Conservation (phyloP, 2,888 invertebrate genomes). For the Heterodera filipjevi region DNA sequence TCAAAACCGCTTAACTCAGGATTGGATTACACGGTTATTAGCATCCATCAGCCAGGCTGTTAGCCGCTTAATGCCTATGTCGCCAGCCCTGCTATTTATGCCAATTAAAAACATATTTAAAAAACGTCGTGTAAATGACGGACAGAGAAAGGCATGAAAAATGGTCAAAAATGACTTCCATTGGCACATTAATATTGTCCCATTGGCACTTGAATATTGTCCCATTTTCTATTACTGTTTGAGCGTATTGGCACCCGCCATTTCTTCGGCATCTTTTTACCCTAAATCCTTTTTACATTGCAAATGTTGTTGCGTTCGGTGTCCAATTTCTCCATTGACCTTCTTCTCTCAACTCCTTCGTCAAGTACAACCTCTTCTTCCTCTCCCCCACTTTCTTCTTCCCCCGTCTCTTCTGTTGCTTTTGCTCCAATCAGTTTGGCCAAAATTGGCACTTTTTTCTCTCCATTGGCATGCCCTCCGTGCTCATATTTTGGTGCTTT, state of each 20-base stretch:
- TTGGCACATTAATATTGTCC: no score
- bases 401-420: neutral
- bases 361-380: neutral
- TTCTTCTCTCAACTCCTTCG: neutral
- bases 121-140: neutral
- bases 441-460: neutral
- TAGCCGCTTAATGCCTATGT: neutral
- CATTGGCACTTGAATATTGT: no score
- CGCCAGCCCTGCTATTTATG: no score
- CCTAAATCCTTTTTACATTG: neutral
- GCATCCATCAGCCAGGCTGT: neutral
- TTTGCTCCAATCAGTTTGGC: neutral
- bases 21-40: neutral
- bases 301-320: neutral
- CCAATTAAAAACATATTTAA: neutral
- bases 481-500: neutral
- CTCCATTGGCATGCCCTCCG: neutral
- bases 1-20: neutral
- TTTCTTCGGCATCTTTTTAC: neutral
- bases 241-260: no score
- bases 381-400: neutral
- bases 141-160: neutral
- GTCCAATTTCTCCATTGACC: slow-evolving; percentile 1
- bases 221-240: no score
- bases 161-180: no score